phyloP scores from a whole-genome alignment of 92 coral and sea anemone genomes.

The Plumapathes pennacea region DNA sequence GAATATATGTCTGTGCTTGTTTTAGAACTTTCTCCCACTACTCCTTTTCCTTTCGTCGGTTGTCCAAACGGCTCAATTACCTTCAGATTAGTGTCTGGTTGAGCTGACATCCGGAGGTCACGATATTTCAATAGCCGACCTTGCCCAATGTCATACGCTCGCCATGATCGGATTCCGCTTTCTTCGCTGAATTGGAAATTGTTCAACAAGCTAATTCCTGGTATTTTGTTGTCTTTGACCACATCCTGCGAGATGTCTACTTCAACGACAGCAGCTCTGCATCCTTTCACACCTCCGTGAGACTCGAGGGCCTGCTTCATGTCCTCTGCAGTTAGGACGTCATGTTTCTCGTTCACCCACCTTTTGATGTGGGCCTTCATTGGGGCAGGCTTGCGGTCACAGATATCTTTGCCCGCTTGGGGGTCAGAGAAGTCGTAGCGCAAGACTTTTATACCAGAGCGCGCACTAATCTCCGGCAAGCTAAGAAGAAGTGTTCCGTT shows the following conservation, averaged over 20 bases:
- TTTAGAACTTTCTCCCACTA: neutral
- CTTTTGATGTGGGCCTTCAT: slow-evolving; percentile 39
- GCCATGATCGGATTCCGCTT: slow-evolving; percentile 18
- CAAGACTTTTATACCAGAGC: slow-evolving; percentile 2
- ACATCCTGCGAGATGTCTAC: slow-evolving; percentile 18
- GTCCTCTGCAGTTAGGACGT: slow-evolving; percentile 32
- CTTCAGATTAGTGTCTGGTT: too few relatives aligned
- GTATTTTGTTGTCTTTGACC: slow-evolving; percentile 22
- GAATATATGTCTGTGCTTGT: too few relatives aligned
- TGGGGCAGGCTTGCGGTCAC: slow-evolving; percentile 37
- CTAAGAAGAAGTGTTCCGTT: slow-evolving; percentile 21
- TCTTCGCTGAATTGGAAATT: slow-evolving; percentile 16
- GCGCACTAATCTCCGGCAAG: slow-evolving; percentile 3
- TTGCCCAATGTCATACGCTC: slow-evolving; percentile 22
- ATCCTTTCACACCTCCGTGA: slow-evolving; percentile 41
- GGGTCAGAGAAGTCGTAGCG: slow-evolving; percentile 33
- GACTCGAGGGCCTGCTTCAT: slow-evolving; percentile 38
- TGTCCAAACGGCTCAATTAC: too few relatives aligned
- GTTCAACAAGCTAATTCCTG: slow-evolving; percentile 10
- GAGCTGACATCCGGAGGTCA: slow-evolving; percentile 4
- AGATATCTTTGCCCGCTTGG: slow-evolving; percentile 37
- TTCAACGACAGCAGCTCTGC: slow-evolving; percentile 35
- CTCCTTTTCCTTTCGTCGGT: too few relatives aligned
- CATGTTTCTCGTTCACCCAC: slow-evolving; percentile 42
- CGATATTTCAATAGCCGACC: slow-evolving; percentile 6